Percentiles rank a stretch among this genome's conserved stretches.
Conservation (phyloP, 1,140 invertebrate genomes). For the Trichoplusia ni region DNA sequence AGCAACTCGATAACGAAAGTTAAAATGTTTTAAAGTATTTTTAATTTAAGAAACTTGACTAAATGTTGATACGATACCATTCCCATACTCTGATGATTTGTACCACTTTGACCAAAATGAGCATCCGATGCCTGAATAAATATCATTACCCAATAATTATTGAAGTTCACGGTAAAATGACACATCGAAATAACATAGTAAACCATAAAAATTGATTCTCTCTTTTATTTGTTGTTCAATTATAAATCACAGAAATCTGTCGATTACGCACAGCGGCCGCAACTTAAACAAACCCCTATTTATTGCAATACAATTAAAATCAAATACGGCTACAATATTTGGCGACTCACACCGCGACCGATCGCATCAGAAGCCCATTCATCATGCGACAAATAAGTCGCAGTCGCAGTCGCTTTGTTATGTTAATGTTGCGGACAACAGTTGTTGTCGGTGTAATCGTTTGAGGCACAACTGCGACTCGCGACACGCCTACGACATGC, state of each 20-base stretch:
- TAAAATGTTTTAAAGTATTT: too few species aligned
- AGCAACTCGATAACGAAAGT: too few species aligned
- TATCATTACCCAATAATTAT: too few species aligned
- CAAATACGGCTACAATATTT: slow-evolving; percentile 12
- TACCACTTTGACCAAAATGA: too few species aligned
- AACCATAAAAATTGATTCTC: too few species aligned
- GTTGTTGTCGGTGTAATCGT: slow-evolving; percentile 5
- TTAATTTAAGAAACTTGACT: too few species aligned
- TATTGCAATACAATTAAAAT: slow-evolving; percentile 22
- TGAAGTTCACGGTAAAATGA: too few species aligned
- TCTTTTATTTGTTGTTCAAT: background rate
- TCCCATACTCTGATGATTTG: too few species aligned
- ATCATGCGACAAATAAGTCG: slow-evolving; percentile 46
- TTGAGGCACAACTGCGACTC: slow-evolving; percentile 6
- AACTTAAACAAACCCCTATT: background rate
- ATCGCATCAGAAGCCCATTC: slow-evolving; percentile 41
- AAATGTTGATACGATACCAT: too few species aligned
- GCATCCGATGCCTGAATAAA: too few species aligned
- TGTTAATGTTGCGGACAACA: slow-evolving; percentile 51
- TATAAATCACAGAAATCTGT: background rate
- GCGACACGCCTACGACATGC: slow-evolving; percentile 39
- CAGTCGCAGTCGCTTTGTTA: slow-evolving; percentile 47
- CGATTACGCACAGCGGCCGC: background rate
- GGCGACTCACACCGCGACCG: slow-evolving; percentile 21
- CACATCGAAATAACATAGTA: too few species aligned